phyloP scores from a whole-genome alignment of 1,140 invertebrate genomes.

The Neotoxoptera formosana region DNA sequence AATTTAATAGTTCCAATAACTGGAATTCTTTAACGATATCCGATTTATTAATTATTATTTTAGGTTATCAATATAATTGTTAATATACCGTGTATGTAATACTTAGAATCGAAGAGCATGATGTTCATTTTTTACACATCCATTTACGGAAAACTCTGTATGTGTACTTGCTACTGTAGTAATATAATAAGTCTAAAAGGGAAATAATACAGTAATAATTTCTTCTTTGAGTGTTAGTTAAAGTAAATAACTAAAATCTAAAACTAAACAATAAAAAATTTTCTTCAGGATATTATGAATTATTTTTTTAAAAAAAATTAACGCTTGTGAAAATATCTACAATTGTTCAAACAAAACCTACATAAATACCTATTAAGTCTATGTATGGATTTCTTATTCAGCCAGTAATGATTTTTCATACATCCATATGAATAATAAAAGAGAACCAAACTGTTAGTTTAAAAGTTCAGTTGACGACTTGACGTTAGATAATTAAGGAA shows the following conservation, averaged over 20 bases:
- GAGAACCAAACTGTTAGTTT: neutral
- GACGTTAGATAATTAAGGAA: constrained; percentile 40
- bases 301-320: neutral
- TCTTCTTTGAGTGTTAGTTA: neutral
- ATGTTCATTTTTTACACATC: neutral
- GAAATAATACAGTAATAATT: neutral
- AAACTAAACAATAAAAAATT: neutral
- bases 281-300: neutral
- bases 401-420: neutral
- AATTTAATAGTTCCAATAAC: neutral
- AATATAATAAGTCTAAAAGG: neutral
- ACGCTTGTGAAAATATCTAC: neutral
- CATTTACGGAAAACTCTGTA: neutral
- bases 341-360: neutral
- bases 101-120: neutral
- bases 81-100: neutral
- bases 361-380: neutral
- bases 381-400: neutral
- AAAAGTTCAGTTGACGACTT: constrained; percentile 34
- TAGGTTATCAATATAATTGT: neutral
- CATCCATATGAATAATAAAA: neutral
- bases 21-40: neutral
- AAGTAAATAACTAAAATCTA: neutral
- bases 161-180: neutral
- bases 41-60: neutral